phyloP scores from a whole-genome alignment of 1,140 invertebrate species.

The Chironomus tepperi region DNA sequence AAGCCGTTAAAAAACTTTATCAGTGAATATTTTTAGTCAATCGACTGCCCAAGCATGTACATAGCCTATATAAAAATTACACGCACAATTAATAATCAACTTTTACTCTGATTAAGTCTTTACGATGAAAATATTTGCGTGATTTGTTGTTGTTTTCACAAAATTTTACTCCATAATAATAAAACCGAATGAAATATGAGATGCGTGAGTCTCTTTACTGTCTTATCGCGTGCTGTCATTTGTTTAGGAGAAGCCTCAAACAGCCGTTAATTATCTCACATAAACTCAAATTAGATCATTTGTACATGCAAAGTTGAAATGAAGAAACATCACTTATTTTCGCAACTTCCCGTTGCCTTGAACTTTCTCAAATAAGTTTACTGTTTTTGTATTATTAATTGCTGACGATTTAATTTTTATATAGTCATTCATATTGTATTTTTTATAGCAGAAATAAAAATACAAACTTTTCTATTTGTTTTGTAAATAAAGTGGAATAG shows the following conservation, averaged over 20 bases:
- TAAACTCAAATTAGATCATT: slow-evolving; percentile 2
- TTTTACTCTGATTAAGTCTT: neutral
- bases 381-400: neutral
- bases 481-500: too few relatives aligned
- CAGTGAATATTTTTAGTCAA: too few relatives aligned
- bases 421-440: too few relatives aligned
- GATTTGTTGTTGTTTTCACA: neutral
- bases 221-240: slow-evolving; percentile 11
- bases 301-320: neutral
- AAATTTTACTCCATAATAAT: neutral
- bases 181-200: neutral
- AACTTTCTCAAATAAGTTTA: neutral
- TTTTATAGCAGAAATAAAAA: too few relatives aligned
- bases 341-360: slow-evolving; percentile 10
- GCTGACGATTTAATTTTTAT: neutral
- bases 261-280: neutral
- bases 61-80: neutral
- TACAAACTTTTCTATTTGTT: too few relatives aligned
- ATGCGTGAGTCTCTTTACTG: neutral
- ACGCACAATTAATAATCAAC: neutral
- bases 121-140: neutral
- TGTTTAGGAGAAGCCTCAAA: neutral
- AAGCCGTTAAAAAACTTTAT: too few relatives aligned
- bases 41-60: too few relatives aligned
- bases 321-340: neutral